Evolutionary conservation across 2,797 vertebrate species (phyloP).

Genomic region (Silurus lanzhouensis): DNA sequence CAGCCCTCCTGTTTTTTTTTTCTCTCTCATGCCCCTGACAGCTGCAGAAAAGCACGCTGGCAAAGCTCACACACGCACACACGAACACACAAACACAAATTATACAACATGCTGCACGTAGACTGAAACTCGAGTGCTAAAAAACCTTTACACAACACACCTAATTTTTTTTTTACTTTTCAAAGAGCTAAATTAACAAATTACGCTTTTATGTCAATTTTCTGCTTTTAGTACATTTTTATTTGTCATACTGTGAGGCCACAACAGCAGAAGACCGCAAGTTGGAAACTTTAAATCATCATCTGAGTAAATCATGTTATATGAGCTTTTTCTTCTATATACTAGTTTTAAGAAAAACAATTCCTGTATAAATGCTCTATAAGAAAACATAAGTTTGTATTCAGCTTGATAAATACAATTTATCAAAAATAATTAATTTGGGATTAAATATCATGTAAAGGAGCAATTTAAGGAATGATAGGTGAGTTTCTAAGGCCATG

Average conservation of each 20-base stretch:
- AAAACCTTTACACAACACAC: neutral
- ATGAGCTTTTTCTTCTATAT: neutral
- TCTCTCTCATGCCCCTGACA: slow-evolving; percentile 46
- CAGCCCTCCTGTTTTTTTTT: slow-evolving; percentile 23
- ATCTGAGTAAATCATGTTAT: neutral
- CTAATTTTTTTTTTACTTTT: neutral
- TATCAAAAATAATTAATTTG: neutral
- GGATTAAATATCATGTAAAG: neutral
- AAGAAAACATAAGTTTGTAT: neutral
- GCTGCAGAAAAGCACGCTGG: slow-evolving; percentile 33
- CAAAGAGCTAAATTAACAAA: neutral
- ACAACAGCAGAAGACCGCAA: too few species aligned
- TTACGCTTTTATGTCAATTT: too few species aligned
- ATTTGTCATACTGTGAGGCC: too few species aligned
- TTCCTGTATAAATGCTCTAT: neutral
- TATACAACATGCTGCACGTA: neutral
- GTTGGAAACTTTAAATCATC: too few species aligned
- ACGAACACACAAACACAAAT: slow-evolving; percentile 28
- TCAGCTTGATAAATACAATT: neutral
- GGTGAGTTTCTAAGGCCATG: neutral
- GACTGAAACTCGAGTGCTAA: neutral
- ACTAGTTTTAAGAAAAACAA: neutral
- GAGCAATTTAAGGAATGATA: neutral
- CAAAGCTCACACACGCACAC: slow-evolving; percentile 36
- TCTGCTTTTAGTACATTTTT: too few species aligned